phyloP scores from a whole-genome alignment of 2,888 invertebrate genomes.

The Anarsia innoxiella region DNA sequence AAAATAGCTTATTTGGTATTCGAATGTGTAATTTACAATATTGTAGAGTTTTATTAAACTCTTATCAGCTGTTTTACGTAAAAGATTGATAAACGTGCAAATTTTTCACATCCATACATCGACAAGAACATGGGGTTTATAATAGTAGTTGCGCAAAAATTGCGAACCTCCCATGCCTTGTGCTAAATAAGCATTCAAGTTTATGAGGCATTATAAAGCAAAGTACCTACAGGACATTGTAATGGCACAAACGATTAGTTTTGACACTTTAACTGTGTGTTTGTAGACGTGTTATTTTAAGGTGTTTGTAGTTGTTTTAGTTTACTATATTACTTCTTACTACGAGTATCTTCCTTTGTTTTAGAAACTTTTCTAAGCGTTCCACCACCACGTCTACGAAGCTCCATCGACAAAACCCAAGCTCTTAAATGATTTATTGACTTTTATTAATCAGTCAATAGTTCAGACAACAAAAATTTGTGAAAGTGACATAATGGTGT shows the following conservation, averaged over 20 bases:
- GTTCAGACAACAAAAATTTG: no score
- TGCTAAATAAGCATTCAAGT: slow-evolving; percentile 41
- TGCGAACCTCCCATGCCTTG: background rate
- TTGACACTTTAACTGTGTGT: no score
- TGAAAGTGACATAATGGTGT: no score
- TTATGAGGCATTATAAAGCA: slow-evolving; percentile 56
- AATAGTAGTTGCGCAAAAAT: background rate
- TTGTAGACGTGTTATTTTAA: slow-evolving; percentile 32
- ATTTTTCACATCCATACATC: background rate
- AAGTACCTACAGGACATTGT: slow-evolving; percentile 46
- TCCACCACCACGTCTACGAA: no score
- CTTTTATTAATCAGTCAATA: background rate
- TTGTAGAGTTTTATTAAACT: no score
- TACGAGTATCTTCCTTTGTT: background rate
- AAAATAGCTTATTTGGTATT: background rate
- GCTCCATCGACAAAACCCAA: no score
- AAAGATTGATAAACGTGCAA: background rate
- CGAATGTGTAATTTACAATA: background rate
- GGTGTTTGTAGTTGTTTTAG: background rate
- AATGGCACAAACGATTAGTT: slow-evolving; percentile 54
- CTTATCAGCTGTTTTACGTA: no score
- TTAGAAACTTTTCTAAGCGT: no score
- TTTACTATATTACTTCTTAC: background rate
- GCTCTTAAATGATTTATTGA: no score
- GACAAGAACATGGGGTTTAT: background rate